phyloP scores from a whole-genome alignment of 2,797 vertebrate species.

The Siniperca obscura region DNA sequence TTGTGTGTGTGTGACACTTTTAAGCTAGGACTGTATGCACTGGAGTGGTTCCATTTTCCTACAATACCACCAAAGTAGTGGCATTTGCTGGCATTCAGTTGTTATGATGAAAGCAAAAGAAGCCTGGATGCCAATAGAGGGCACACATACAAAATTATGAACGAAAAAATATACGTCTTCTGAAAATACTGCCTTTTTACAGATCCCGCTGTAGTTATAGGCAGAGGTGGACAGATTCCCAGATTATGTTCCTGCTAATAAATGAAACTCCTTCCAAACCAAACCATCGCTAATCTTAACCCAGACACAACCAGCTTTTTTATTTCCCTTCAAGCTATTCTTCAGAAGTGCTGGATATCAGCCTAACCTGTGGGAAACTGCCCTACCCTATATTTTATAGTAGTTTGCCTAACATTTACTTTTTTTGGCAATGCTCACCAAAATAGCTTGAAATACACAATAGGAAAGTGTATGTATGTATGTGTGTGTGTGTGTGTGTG shows the following conservation, averaged over 20 bases:
- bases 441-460: constrained; percentile 35
- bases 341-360: constrained; percentile 13
- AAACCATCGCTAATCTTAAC: neutral
- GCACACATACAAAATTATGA: neutral
- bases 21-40: neutral
- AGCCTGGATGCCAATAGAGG: neutral
- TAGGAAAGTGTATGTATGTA: neutral
- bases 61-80: neutral
- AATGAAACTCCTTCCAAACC: neutral
- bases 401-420: constrained; percentile 3
- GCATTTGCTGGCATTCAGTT: neutral
- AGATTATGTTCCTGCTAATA: neutral
- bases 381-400: neutral
- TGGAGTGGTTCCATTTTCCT: neutral
- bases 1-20: too few species aligned
- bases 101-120: neutral
- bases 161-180: too few species aligned
- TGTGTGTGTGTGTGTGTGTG: constrained; percentile 2
- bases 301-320: neutral
- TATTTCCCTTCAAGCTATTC: neutral
- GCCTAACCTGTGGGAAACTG: neutral
- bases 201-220: neutral
- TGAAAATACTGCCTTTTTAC: neutral
- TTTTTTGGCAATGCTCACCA: constrained; percentile 28
- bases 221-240: neutral